Percentiles rank a stretch among this genome's conserved stretches.
These are phyloP conservation scores for Watsonalla cultraria DNA, from an alignment of 2,888 invertebrate genomes.

Conservation along the genomic window DNA sequence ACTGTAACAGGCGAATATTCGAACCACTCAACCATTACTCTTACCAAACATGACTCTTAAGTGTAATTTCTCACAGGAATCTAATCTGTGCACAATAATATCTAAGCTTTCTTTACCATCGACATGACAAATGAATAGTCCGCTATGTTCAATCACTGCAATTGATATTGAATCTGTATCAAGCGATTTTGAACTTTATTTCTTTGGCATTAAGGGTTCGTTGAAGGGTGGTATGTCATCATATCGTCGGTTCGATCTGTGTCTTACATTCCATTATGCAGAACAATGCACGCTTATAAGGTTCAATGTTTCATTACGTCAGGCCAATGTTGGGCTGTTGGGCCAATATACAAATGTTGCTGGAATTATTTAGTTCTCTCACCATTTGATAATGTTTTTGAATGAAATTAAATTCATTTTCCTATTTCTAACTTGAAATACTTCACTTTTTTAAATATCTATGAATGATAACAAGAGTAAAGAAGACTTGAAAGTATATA, in stretches of 20 bases:
- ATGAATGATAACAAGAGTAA: no score
- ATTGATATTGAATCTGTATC: background rate
- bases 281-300: conserved; percentile 22
- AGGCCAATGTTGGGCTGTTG: conserved; percentile 4
- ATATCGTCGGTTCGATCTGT: conserved; percentile 1
- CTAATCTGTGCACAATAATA: background rate
- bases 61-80: no score
- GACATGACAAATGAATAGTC: background rate
- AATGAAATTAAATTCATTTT: no score
- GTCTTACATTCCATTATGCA: conserved; percentile 14
- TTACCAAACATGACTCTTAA: no score
- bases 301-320: conserved; percentile 18
- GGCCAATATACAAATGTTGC: conserved; percentile 6
- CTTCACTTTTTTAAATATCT: no score
- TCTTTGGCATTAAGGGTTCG: background rate
- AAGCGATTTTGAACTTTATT: background rate
- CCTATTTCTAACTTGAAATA: no score
- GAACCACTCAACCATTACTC: no score
- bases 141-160: conserved; percentile 1
- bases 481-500: no score
- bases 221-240: background rate
- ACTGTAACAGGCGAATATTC: no score
- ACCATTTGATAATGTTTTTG: background rate
- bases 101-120: background rate
- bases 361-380: background rate